Base-by-base conservation (phyloP, 2,888 invertebrate genomes). In the Dyspetes luteomarginatus region DNA sequence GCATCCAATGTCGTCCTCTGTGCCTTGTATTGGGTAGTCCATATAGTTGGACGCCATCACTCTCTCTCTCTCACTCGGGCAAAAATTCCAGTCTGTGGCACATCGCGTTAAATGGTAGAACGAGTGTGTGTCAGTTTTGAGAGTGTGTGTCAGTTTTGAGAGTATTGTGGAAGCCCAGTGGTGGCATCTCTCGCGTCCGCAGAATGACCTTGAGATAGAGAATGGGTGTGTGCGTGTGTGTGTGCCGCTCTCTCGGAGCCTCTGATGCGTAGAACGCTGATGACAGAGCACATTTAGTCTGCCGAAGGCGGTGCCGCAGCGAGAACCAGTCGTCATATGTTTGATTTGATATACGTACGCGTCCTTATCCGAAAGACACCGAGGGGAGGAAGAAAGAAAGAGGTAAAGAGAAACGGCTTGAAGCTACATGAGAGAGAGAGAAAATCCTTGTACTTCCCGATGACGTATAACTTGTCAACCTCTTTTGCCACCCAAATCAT, bases 311-410 rank as follows among this genome's bases (percentile, higher is more conserved):
- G 82, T 81, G 82, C 82, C 74, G 56, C 74, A 15, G 48, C 74
- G 76, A 78, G 76, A 83, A 78, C 81, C 81, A 81, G 82, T 84
- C 80, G 80, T 83, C 82, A 85, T 85, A 85, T 84, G 82, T 85
- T 85, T 84, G 82, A 83, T 84, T 85, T 83, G 85, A 85, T 82
- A 83, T 84, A 85, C 84, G 83, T 82, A 82, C 83, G 82, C 78
- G 79, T 84, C 72, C 82, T 83, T 83, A 83, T 85, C 83, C 83
- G 69, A 82, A 82, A 84, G 78, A 84, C 81, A 52, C 73, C 58
- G 67, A 50, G 55, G 26, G 72, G 30, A 43, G 22, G 12, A 36
- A n/a, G n/a, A n/a, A n/a, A n/a, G n/a, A 36, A 36, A 36, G 36
- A 36, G 36, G 30, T 30, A 30, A 36, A 12, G 3, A 2, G n/a